Evolutionary conservation across 2,888 invertebrate species (phyloP).

Genomic region (Euplagia quadripunctaria): DNA sequence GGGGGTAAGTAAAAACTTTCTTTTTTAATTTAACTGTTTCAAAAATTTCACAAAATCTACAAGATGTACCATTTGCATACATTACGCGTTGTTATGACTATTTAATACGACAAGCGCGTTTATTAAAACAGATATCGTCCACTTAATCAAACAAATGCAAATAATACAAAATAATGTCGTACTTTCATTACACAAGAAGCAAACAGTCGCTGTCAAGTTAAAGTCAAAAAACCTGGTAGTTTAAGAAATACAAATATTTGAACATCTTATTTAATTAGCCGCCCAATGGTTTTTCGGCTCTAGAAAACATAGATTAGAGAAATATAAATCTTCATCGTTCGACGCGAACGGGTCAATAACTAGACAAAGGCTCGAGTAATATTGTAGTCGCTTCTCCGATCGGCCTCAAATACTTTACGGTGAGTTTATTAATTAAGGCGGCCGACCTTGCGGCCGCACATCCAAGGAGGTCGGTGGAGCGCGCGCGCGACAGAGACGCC

Average conservation of each 20-base stretch:
- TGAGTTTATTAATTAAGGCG: conserved; percentile 87
- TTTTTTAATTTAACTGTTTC: conserved; percentile 45
- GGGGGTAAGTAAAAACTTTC: conserved; percentile 53
- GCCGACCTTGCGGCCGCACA: conserved; percentile 86
- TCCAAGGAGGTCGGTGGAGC: conserved; percentile 84
- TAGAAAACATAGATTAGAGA: conserved; percentile 55
- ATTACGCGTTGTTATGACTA: conserved; percentile 53
- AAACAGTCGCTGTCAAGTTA: conserved; percentile 22
- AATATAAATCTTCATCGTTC: conserved; percentile 70
- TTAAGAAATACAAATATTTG: conserved; percentile 35
- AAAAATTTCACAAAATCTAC: conserved; percentile 40
- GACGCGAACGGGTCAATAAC: conserved; percentile 81
- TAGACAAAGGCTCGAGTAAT: conserved; percentile 84
- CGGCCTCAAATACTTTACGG: conserved; percentile 87
- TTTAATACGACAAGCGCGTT: conserved; percentile 55
- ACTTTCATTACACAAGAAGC: conserved; percentile 44
- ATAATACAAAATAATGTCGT: conserved; percentile 45
- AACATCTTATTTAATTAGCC: conserved; percentile 44
- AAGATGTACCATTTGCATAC: conserved; percentile 57
- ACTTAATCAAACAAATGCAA: conserved; percentile 52
- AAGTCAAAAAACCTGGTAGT: conserved; percentile 19
- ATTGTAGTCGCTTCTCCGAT: conserved; percentile 83
- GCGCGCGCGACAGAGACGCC: conserved; percentile 72
- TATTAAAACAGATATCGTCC: conserved; percentile 51
- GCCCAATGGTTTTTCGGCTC: conserved; percentile 31